Evolutionary conservation across 2,797 vertebrate genomes (phyloP).

Genomic region (Propithecus deckenii): DNA sequence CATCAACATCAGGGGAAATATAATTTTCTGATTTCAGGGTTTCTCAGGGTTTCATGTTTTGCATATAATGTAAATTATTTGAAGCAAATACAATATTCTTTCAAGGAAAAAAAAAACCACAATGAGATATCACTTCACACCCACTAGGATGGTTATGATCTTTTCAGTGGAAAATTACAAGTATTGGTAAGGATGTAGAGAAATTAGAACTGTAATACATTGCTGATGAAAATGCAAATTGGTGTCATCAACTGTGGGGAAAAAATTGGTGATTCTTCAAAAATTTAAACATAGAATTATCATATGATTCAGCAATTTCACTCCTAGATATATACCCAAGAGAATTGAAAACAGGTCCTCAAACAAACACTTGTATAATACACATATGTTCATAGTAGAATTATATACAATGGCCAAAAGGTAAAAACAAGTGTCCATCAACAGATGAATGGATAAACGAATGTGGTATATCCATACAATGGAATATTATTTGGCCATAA

Average conservation of each 20-base stretch:
- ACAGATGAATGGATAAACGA: not conserved
- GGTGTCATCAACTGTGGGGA: too few species aligned
- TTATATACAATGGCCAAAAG: not conserved
- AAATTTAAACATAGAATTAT: not conserved
- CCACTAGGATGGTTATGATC: not conserved
- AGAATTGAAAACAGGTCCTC: not conserved
- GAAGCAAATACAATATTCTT: not conserved
- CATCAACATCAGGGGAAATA: not conserved
- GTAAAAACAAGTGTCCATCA: not conserved
- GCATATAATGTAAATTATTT: not conserved
- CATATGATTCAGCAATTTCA: too few species aligned
- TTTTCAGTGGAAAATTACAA: not conserved
- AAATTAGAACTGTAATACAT: not conserved
- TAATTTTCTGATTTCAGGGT: not conserved
- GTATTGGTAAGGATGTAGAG: not conserved
- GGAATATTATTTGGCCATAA: not conserved
- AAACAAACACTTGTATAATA: not conserved
- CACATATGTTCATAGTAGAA: not conserved
- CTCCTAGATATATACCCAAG: not conserved
- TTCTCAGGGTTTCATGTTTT: slow-evolving; percentile 31
- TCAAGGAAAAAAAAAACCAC: not conserved
- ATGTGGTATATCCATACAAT: not conserved
- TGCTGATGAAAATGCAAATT: not conserved
- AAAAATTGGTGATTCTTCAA: not conserved
- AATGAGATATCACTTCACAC: not conserved